A percentile compares a stretch with the other conserved stretches of the same genome.
Conservation (phyloP, 37 sponge, comb jelly and placozoan genomes). For the Aplysina aerophoba region DNA sequence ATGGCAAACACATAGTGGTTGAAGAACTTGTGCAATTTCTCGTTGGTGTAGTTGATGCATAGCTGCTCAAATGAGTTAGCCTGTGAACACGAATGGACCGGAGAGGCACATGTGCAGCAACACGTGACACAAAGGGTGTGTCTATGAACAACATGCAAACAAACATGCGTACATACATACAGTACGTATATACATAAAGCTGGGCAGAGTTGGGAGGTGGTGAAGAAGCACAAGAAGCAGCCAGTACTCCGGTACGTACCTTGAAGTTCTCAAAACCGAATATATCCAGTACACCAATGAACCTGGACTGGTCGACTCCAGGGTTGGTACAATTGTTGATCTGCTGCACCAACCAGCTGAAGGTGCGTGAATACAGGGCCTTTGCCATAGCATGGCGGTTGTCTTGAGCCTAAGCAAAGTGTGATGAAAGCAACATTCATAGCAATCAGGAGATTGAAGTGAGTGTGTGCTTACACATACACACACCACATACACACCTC, state of each 20-base stretch:
- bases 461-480: not conserved
- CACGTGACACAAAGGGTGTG: not conserved
- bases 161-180: conserved; percentile 11
- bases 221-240: too few relatives aligned
- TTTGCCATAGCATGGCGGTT: conserved; percentile 96
- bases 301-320: conserved; percentile 64
- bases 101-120: not conserved
- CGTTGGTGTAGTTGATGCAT: conserved; percentile 97
- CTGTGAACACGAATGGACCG: conserved; percentile 39
- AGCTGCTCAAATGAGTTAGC: conserved; percentile 95
- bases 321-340: conserved; percentile 93
- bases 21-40: conserved; percentile 97
- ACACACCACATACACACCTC: conserved; percentile 69
- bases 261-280: conserved; percentile 95
- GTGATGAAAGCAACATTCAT: not conserved
- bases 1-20: conserved; percentile 92
- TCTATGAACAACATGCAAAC: not conserved
- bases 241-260: conserved; percentile 22
- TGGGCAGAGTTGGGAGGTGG: too few relatives aligned
- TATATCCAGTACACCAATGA: conserved; percentile 96
- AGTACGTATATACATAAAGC: not conserved
- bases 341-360: conserved; percentile 91
- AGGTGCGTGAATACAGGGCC: conserved; percentile 91
- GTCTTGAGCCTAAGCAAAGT: conserved; percentile 68
- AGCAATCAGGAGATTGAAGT: not conserved